Percentiles rank a stretch among this genome's conserved stretches.
Evolutionary conservation across 2,797 vertebrate species (phyloP).

Genomic region (Spheniscus humboldti): DNA sequence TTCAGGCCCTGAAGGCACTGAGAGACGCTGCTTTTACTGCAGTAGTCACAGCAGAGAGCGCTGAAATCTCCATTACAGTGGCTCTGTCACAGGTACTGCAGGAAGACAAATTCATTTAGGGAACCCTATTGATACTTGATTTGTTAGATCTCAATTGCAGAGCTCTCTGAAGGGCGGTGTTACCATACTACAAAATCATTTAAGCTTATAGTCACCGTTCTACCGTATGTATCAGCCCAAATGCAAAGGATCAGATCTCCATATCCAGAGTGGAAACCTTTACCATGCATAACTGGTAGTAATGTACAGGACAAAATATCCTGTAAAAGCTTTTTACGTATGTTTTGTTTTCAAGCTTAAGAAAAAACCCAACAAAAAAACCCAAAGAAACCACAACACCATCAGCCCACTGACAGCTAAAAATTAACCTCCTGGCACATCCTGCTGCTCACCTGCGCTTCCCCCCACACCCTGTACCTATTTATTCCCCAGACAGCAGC

Average conservation of each 20-base stretch:
- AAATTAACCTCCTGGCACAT: not conserved
- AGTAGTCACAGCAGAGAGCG: not conserved
- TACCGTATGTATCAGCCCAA: not conserved
- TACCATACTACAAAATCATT: not conserved
- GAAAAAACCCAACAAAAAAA: not conserved
- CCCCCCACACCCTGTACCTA: not conserved
- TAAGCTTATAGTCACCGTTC: not conserved
- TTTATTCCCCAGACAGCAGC: not conserved
- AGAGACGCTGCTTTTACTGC: constrained; percentile 11
- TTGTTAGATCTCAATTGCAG: constrained; percentile 30
- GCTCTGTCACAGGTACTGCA: constrained; percentile 34
- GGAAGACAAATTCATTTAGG: constrained; percentile 30
- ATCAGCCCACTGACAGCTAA: not conserved
- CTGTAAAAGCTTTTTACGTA: not conserved
- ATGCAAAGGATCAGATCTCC: not conserved
- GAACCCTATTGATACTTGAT: constrained; percentile 11
- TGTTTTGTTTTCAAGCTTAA: not conserved
- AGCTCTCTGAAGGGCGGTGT: not conserved
- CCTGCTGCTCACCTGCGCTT: not conserved
- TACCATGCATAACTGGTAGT: not conserved
- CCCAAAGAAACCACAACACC: not conserved
- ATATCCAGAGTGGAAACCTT: not conserved
- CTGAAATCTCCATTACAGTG: constrained; percentile 33
- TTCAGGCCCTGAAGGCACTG: not conserved
- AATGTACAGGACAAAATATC: not conserved